Evolutionary conservation across 2,113 vertebrate genomes (phyloP).

Genomic region (Lophochroa leadbeateri): DNA sequence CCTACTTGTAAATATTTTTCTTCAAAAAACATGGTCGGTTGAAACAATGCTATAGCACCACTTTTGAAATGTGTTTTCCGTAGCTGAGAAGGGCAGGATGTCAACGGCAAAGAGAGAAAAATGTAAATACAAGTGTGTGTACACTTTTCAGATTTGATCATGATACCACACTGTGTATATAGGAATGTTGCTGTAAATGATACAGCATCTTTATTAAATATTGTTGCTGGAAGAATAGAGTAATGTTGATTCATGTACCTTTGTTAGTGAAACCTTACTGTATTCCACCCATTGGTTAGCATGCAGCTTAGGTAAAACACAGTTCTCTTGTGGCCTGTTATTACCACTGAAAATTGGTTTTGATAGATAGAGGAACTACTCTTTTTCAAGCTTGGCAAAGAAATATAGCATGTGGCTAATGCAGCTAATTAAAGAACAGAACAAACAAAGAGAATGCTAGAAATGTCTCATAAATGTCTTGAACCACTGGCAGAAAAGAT

Average conservation of each 20-base stretch:
- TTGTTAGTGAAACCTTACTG: background rate
- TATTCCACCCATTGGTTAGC: background rate
- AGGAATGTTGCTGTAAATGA: background rate
- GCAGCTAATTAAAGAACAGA: background rate
- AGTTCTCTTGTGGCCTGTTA: background rate
- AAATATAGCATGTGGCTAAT: background rate
- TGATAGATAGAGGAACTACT: background rate
- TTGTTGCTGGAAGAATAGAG: background rate
- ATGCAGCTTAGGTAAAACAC: background rate
- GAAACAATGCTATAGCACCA: background rate
- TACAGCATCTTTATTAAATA: background rate
- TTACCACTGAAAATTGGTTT: background rate
- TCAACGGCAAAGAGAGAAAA: conserved; percentile 2
- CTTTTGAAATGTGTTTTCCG: background rate
- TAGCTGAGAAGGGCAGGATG: background rate
- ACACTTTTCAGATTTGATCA: background rate
- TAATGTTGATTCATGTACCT: background rate
- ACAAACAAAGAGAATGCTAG: background rate
- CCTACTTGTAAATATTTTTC: background rate
- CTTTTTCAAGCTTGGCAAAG: background rate
- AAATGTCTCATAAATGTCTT: background rate
- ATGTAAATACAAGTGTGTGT: background rate
- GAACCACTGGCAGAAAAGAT: background rate
- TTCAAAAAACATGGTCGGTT: background rate
- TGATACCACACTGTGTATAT: background rate